These are phyloP conservation scores for Hyppa rectilinea DNA, from an alignment of 2,888 invertebrate genomes.

Conservation along the genomic window DNA sequence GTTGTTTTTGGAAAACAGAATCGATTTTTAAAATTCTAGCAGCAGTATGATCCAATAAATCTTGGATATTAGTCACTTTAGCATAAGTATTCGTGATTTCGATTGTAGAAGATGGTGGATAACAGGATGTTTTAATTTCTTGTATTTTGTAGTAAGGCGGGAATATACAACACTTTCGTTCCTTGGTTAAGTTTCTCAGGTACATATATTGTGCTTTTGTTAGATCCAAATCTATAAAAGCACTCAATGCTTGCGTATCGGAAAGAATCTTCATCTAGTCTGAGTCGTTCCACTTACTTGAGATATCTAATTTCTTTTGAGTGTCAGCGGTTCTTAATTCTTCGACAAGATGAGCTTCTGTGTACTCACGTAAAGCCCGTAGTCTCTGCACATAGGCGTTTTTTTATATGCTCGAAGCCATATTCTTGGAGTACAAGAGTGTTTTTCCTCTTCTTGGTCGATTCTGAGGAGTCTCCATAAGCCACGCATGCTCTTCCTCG, in stretches of 20 bases:
- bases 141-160: conserved; percentile 20
- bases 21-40: no score
- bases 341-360: conserved; percentile 25
- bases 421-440: conserved; percentile 10
- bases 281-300: conserved; percentile 1
- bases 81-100: conserved; percentile 8
- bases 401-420: background rate
- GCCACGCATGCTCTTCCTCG: background rate
- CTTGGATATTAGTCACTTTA: conserved; percentile 5
- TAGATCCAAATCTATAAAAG: conserved; percentile 7
- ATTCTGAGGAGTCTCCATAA: conserved; percentile 2
- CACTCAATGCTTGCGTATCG: no score
- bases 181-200: conserved; percentile 9
- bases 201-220: conserved; percentile 14
- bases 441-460: conserved; percentile 10
- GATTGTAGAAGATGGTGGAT: conserved; percentile 14
- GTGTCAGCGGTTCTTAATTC: conserved; percentile 23
- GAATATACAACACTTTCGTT: conserved; percentile 16
- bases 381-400: background rate
- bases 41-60: conserved; percentile 11
- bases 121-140: conserved; percentile 12
- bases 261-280: background rate
- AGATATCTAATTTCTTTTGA: conserved; percentile 4
- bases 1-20: no score
- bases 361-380: conserved; percentile 14